Conservation (phyloP, 92 coral and sea anemone species). For the Epizoanthus fatuus region DNA sequence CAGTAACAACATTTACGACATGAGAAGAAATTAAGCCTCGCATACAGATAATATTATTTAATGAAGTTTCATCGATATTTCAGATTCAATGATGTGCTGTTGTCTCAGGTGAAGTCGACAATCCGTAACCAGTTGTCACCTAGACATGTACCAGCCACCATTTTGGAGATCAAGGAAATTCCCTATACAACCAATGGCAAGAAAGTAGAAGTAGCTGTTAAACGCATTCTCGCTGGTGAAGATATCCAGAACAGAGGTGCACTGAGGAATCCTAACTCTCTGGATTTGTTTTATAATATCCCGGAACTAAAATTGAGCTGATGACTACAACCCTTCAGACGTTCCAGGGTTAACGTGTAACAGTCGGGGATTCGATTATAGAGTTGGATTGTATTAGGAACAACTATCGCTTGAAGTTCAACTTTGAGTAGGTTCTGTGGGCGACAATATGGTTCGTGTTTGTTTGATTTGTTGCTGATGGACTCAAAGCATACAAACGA, state of each 20-base stretch:
- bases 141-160: constrained; percentile 91
- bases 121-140: constrained; percentile 92
- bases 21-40: too few relatives aligned
- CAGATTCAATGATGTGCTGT: constrained; percentile 77
- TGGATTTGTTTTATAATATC: constrained; percentile 82
- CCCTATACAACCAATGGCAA: constrained; percentile 99
- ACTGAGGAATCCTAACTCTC: constrained; percentile 90
- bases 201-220: constrained; percentile 98
- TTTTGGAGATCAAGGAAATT: constrained; percentile 91
- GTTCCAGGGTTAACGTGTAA: too few relatives aligned
- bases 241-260: constrained; percentile 87
- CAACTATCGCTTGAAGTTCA: too few relatives aligned
- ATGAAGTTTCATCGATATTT: background rate
- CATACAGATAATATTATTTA: too few relatives aligned
- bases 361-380: too few relatives aligned
- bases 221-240: constrained; percentile 90
- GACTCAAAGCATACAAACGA: too few relatives aligned
- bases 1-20: too few relatives aligned
- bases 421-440: too few relatives aligned
- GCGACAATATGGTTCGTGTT: too few relatives aligned
- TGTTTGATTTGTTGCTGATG: too few relatives aligned
- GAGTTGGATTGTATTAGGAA: too few relatives aligned
- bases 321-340: too few relatives aligned
- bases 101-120: constrained; percentile 52
- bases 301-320: constrained; percentile 67